Evolutionary conservation across 2,113 vertebrate species (phyloP), one percentile per base, ranked within the genome.

Genomic region (Protomyctophum bolini): DNA sequence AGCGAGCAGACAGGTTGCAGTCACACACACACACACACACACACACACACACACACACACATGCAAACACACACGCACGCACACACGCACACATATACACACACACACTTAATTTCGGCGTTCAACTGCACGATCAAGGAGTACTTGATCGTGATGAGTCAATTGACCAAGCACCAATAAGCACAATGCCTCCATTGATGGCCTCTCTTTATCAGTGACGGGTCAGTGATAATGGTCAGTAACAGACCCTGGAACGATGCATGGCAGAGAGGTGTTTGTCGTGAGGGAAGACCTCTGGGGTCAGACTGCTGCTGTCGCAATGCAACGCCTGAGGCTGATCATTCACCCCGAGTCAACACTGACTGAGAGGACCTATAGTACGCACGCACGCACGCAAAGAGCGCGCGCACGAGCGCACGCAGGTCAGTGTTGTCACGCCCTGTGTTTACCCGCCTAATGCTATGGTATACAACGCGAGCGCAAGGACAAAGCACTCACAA

Each of bases 321-420:
- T 67, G 74, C 81, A 73, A 67, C 69, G 0, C 10, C 7, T 4
- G 2, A 7, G 64, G 81, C 73, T 80, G 88, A 91, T 79, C 78
- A 89, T 91, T 91, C 79, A 87, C 87, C 65, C 7, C 73, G 77
- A 83, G 80, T 89, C 83, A 91, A 90, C 86, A 88, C n/a, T 7
- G 29, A 10, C 45, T 65, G 21, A 41, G 33, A 3, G n/a, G 66
- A 74, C 62, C 72, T n/a, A 55, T n/a, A 55, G 28, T 21, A 63
- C 47, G 14, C 10, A 58, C 10, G 14, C 21, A 12, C 15, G 29
- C 49, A 28, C 49, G 7, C 49, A 29, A n/a, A n/a, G n/a, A n/a
- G n/a, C 10, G 10, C 14, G 4, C 63, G 50, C 41, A 49, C 14
- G 14, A 12, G 46, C 51, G 46, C 65, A 21, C 52, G 6, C 45